Evolutionary conservation across 2,888 invertebrate genomes (phyloP), one percentile per base, ranked within the genome.

Genomic region (Nomada ruficornis): DNA sequence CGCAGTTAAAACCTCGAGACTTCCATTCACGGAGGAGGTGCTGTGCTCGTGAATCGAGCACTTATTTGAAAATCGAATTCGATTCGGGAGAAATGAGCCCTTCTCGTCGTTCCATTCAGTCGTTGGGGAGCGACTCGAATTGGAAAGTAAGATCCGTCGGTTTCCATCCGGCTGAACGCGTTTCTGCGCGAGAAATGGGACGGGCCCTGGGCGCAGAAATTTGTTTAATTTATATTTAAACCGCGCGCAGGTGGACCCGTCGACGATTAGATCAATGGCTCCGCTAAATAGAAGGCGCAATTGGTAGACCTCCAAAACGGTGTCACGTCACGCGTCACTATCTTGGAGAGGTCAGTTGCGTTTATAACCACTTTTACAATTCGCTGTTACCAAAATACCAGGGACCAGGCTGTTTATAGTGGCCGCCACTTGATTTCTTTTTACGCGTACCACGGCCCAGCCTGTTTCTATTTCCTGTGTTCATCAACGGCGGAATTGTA

Each of bases 341-440:
- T 83, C 82, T 83, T 83, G 71, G 83, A 84, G 84, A 83, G 84
- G 84, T 84, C 84, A 84, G 84, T 83, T 70, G 80, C 84, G 71
- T 83, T 84, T 83, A 79, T 80, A 83, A 83, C 79, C 71, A 57
- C 79, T 75, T 83, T 83, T 83, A 79, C 72, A 68, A 83, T 73
- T 64, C 70, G 44, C 13, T 67, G 64, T 70, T 54, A 77, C 80
- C 13, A 63, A 73, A 83, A 84, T 84, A 84, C 55, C 76, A n/a
- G 2, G 65, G 62, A 47, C 42, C 78, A 23, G 23, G 55, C 83
- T 77, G 77, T 82, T 82, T 82, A 82, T 82, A 82, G 82, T 68
- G 29, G 59, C 59, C 36, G 36, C 18, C 50, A 13, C 47, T 55
- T 64, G 64, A 52, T 75, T 75, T 65, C 67, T 80, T 74, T 74